Evolutionary conservation across 2,797 vertebrate genomes (phyloP).

Genomic region (Phaenicophaeus curvirostris): DNA sequence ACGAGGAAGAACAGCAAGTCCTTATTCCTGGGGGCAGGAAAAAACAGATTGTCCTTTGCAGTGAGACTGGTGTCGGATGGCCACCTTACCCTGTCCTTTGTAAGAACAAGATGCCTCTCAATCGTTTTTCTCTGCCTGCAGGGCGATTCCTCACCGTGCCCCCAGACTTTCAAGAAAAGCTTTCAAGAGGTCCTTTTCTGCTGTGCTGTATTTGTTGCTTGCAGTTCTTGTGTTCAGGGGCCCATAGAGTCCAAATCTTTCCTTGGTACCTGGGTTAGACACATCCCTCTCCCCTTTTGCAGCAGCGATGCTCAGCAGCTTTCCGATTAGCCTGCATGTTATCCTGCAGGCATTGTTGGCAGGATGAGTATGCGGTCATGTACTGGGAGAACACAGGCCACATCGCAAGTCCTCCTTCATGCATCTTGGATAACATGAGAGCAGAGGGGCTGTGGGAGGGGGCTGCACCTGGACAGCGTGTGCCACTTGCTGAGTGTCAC

Average conservation of each 20-base stretch:
- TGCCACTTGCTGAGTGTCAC: not conserved
- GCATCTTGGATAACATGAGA: fast-evolving
- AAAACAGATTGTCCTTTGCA: not conserved
- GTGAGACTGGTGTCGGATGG: not conserved
- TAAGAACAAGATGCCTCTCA: not conserved
- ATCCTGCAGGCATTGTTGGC: not conserved
- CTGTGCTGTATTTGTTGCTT: not conserved
- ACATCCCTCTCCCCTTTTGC: not conserved
- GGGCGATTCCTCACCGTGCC: not conserved
- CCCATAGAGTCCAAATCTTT: not conserved
- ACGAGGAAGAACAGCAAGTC: not conserved
- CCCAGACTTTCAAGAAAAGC: not conserved
- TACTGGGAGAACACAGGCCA: fast-evolving
- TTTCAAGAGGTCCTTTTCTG: not conserved
- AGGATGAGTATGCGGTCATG: not conserved
- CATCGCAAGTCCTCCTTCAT: not conserved
- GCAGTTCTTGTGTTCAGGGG: not conserved
- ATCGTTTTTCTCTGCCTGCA: not conserved
- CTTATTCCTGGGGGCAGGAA: not conserved
- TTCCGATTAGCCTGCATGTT: not conserved
- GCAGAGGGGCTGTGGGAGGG: not conserved
- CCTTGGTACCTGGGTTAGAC: not conserved
- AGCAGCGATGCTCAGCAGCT: not conserved
- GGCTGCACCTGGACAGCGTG: not conserved
- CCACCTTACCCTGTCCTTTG: not conserved